A percentile compares a stretch with the other conserved stretches of the same genome.
These are phyloP conservation scores for Drosophila siamana DNA, from an alignment of 2,888 invertebrate species.

Conservation along the genomic window DNA sequence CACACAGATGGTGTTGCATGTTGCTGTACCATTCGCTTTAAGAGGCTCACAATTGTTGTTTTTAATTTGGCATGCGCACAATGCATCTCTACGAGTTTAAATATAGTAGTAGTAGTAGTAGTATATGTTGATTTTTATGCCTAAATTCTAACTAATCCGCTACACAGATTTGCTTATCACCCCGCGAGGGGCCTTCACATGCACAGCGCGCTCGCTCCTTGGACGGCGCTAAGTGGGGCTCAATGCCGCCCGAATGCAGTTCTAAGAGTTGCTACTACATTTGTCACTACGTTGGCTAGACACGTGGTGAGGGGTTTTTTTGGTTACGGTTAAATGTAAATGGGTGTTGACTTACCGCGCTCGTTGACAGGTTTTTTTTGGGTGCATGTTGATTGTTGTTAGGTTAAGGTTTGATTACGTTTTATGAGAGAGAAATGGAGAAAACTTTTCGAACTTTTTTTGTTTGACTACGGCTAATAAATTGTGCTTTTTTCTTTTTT, in stretches of 20 bases:
- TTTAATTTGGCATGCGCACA: conserved; percentile 64
- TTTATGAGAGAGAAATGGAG: conserved; percentile 37
- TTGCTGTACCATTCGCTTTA: conserved; percentile 29
- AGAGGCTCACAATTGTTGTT: conserved; percentile 25
- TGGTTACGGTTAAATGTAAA: conserved; percentile 54
- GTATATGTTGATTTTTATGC: conserved; percentile 44
- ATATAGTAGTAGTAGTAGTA: not conserved
- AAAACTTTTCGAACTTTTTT: conserved; percentile 34
- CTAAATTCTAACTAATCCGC: conserved; percentile 53
- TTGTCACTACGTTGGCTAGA: conserved; percentile 64
- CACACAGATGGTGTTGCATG: conserved; percentile 56
- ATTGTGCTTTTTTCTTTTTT: conserved; percentile 20
- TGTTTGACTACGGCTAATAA: conserved; percentile 49
- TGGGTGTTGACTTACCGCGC: conserved; percentile 74
- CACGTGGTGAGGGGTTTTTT: conserved; percentile 36
- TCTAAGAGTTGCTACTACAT: conserved; percentile 51
- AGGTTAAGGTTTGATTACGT: conserved; percentile 39
- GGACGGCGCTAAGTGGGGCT: conserved; percentile 12
- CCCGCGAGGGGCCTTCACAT: conserved; percentile 45
- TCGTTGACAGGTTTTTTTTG: conserved; percentile 65
- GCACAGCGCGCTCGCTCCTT: conserved; percentile 42
- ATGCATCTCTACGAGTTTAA: conserved; percentile 63
- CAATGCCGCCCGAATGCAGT: conserved; percentile 49
- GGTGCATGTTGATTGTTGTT: conserved; percentile 69
- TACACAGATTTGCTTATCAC: conserved; percentile 32